These are phyloP conservation scores for Vireo griseus DNA, from an alignment of 2,797 vertebrate genomes.

Conservation along the genomic window DNA sequence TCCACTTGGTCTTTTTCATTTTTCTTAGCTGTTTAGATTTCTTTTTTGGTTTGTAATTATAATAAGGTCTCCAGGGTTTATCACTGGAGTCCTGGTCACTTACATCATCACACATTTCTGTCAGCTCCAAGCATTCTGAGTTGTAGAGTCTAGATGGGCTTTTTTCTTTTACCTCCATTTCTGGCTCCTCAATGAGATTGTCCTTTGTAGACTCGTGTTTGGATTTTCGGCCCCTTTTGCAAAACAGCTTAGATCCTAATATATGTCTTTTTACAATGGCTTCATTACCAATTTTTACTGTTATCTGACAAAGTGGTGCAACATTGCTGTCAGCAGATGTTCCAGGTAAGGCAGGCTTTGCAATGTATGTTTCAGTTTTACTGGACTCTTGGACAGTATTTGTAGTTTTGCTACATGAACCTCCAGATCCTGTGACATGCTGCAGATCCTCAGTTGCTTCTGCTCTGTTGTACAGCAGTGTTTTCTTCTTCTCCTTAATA, in stretches of 20 bases:
- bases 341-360: conserved; percentile 94
- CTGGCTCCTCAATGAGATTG: conserved; percentile 54
- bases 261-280: conserved; percentile 93
- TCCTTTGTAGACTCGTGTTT: conserved; percentile 70
- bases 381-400: conserved; percentile 57
- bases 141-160: conserved; percentile 70
- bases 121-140: conserved; percentile 71
- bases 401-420: conserved; percentile 66
- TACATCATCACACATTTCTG: conserved; percentile 82
- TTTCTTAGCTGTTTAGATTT: conserved; percentile 86
- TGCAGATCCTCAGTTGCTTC: conserved; percentile 80
- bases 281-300: conserved; percentile 97
- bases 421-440: conserved; percentile 67
- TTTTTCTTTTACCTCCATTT: conserved; percentile 68
- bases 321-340: conserved; percentile 86
- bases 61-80: conserved; percentile 96
- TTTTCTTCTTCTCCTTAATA: conserved; percentile 72
- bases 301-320: conserved; percentile 95
- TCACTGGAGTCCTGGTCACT: conserved; percentile 92
- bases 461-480: conserved; percentile 51
- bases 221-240: conserved; percentile 76
- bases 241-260: conserved; percentile 92
- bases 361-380: conserved; percentile 95
- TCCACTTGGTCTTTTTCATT: conserved; percentile 82
- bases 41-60: conserved; percentile 97